Base-by-base conservation (phyloP, 2,888 invertebrate genomes). In the Dichetophora obliterata region DNA sequence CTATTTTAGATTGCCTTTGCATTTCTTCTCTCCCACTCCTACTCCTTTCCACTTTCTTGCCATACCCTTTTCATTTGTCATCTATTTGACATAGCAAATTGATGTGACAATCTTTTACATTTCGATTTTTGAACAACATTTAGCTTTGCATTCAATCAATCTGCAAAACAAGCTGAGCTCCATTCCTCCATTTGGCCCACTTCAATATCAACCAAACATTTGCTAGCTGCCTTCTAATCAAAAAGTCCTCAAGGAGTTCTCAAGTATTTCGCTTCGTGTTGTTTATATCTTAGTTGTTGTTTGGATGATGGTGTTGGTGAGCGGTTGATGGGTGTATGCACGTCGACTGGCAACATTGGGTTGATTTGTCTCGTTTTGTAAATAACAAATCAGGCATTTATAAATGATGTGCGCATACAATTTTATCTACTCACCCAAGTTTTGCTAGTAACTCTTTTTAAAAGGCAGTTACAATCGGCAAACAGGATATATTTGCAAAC, bases 321-420 rank as follows among this genome's bases (percentile, higher is more conserved):
- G 66, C 3, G 43, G 43, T 16, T 57, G 11, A 57, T 57, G 22
- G 57, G 57, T 22, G 24, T 57, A 57, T 57, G 57, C 8, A 57
- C 19, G 57, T 9, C 31, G 22, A 22, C 22, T 66, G 24, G 43
- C 14, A n/a, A n/a, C 63, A 34, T n/a, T 63, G 24, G 63, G 71
- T 19, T 54, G 71, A 19, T 68, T 74, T 84, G 86, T 85, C 85
- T 85, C 86, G 82, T 87, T 87, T 87, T 86, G 86, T 87, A 86
- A 86, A 86, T 87, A 87, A 85, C 87, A 87, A 87, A 87, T 87
- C 86, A 87, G 86, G 85, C 87, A 86, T 86, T 87, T 87, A 87
- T 87, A 87, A 87, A 87, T 87, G 87, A 87, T 87, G 85, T 85
- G 86, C 84, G 87, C 86, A 86, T 84, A 85, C 82, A 82, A 84